Evolutionary conservation across 2,888 invertebrate genomes (phyloP).

Genomic region (Stenotaenia linearis): DNA sequence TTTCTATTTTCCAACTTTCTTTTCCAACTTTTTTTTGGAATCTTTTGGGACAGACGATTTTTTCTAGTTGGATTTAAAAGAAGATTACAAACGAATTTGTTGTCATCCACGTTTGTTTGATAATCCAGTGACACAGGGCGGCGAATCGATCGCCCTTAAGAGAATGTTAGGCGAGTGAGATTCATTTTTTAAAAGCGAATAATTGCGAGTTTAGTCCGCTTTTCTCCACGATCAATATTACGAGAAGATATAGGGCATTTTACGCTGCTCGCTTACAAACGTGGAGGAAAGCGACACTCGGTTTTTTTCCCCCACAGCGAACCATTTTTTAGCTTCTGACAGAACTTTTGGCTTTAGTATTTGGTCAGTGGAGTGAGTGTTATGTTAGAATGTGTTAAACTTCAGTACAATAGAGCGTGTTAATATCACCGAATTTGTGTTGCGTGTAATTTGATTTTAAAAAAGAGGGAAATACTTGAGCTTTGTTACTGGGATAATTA

Average conservation of each 20-base stretch:
- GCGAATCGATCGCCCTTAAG: slow-evolving; percentile 4
- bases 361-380: not conserved
- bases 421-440: not conserved
- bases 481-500: not conserved
- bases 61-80: not conserved
- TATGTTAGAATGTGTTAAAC: not conserved
- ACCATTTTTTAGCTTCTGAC: not conserved
- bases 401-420: not conserved
- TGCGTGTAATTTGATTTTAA: not conserved
- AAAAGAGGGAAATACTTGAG: not conserved
- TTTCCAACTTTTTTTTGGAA: not conserved
- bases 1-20: not conserved
- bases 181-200: slow-evolving; percentile 19
- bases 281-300: not conserved
- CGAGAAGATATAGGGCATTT: not conserved
- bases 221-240: not conserved
- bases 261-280: slow-evolving; percentile 10
- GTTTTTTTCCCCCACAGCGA: not conserved
- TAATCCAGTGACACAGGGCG: not conserved
- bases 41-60: slow-evolving; percentile 5
- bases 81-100: slow-evolving; percentile 15
- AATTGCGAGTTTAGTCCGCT: slow-evolving; percentile 8
- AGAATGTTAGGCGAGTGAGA: not conserved
- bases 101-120: slow-evolving; percentile 23
- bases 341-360: not conserved